Base-by-base conservation (phyloP, 2,113 vertebrate species). In the Xenopus laevis region DNA sequence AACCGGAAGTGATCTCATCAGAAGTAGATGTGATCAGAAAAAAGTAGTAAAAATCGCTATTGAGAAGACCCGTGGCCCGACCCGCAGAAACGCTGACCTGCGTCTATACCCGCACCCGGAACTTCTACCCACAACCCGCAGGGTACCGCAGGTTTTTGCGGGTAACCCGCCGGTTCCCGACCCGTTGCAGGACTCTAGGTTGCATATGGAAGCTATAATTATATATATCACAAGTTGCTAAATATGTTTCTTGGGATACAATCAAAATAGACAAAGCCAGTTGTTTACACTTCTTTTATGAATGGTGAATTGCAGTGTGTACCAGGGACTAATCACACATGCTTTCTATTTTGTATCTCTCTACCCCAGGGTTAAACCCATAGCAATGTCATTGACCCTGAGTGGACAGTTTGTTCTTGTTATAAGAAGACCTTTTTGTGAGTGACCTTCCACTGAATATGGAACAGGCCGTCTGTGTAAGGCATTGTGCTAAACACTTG, bases 331-430 rank as follows among this genome's bases (percentile, higher is more conserved):
- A 65, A 72, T 64, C 65, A 73, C 50, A 50, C 44, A 53, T 57
- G 52, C 65, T 78, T 64, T 69, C 65, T 69, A 20, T 64, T 72
- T 66, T 68, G 57, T 58, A 69, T 77, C 69, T 62, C 61, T 76
- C 62, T 77, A 57, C 59, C 74, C 65, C 64, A 16, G 46, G 74
- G 74, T 77, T 70, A 64, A 61, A 63, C 33, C 57, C 67, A 63
- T 64, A 47, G 65, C 10, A 68, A 11, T 45, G 16, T 63, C 58
- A 65, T 21, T 55, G 5, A 52, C 21, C 50, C 59, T 78, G 65
- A 73, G 64, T 64, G 58, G 66, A 63, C 65, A 64, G 59, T 77
- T 77, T 77, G 74, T 77, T 77, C 74, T 77, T 50, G 20, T 70
- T 53, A 70, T 77, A 77, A 77, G 57, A 70, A 67, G 30, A 62